phyloP scores from a whole-genome alignment of 2,113 vertebrate species.

The Glaucidium brasilianum region DNA sequence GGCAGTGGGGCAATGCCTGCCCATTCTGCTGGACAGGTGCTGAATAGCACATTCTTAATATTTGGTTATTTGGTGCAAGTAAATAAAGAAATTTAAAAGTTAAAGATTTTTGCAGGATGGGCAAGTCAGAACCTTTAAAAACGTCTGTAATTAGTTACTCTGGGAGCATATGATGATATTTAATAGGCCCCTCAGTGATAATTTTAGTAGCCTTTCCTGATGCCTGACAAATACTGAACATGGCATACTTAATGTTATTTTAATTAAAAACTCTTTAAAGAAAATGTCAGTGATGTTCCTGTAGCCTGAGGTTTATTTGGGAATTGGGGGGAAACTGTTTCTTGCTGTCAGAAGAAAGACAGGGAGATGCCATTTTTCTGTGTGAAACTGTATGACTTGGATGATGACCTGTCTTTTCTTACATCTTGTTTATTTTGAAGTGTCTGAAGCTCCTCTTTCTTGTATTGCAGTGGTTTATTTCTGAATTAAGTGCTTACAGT shows the following conservation, averaged over 20 bases:
- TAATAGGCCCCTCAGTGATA: conserved; percentile 72
- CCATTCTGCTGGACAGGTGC: neutral
- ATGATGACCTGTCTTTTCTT: neutral
- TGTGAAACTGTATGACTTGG: neutral
- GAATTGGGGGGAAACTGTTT: neutral
- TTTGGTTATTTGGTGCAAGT: conserved; percentile 58
- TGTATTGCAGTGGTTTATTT: neutral
- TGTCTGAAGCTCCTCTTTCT: neutral
- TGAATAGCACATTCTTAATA: conserved; percentile 12
- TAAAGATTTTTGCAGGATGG: conserved; percentile 3
- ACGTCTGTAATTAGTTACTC: conserved; percentile 72
- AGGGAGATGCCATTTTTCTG: neutral
- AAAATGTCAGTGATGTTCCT: conserved; percentile 74
- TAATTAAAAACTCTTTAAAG: conserved; percentile 77
- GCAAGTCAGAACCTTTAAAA: conserved; percentile 65
- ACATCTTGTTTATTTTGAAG: neutral
- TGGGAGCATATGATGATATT: conserved; percentile 66
- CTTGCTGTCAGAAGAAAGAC: neutral
- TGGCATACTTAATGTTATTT: conserved; percentile 71
- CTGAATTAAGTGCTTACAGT: neutral
- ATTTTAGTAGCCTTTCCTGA: conserved; percentile 64
- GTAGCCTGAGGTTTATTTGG: conserved; percentile 51
- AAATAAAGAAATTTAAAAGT: conserved; percentile 30
- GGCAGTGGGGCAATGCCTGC: neutral
- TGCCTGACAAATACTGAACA: conserved; percentile 72